These are phyloP conservation scores for Holcopasites calliopsidis DNA, from an alignment of 1,140 invertebrate species.

Conservation along the genomic window DNA sequence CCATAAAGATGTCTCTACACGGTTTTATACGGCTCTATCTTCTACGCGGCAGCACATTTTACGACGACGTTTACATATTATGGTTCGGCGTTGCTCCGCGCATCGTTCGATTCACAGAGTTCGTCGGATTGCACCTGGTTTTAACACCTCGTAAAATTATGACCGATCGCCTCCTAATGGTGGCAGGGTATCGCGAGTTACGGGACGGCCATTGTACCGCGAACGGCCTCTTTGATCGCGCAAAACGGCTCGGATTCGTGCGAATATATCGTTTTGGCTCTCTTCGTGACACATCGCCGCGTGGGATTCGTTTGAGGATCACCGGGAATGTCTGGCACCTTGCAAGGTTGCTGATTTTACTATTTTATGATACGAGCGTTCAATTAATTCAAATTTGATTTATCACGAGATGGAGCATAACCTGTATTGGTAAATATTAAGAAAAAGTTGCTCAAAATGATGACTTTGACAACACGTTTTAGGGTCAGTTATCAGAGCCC, in stretches of 20 bases:
- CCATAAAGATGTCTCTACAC: constrained; percentile 61
- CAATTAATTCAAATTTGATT: neutral
- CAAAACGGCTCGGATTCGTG: constrained; percentile 36
- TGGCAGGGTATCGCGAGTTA: constrained; percentile 47
- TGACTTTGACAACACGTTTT: no score
- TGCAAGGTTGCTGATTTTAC: neutral
- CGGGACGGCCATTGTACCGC: constrained; percentile 37
- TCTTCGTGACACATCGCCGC: constrained; percentile 1
- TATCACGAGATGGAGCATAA: neutral
- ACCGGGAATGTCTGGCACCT: no score
- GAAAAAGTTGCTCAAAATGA: no score
- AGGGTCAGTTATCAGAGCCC: no score
- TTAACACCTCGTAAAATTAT: constrained; percentile 68
- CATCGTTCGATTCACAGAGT: constrained; percentile 22
- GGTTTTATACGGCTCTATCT: constrained; percentile 62
- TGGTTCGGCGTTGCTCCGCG: constrained; percentile 34
- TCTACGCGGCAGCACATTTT: constrained; percentile 52
- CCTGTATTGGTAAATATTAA: neutral
- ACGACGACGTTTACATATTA: constrained; percentile 61
- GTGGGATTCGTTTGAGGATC: no score
- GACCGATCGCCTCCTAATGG: constrained; percentile 57
- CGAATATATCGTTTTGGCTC: constrained; percentile 10
- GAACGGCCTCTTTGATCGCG: constrained; percentile 47
- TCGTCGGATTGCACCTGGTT: constrained; percentile 57
- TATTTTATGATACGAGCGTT: neutral